Conservation (phyloP, 2,113 vertebrate species). For the Cololabis saira region DNA sequence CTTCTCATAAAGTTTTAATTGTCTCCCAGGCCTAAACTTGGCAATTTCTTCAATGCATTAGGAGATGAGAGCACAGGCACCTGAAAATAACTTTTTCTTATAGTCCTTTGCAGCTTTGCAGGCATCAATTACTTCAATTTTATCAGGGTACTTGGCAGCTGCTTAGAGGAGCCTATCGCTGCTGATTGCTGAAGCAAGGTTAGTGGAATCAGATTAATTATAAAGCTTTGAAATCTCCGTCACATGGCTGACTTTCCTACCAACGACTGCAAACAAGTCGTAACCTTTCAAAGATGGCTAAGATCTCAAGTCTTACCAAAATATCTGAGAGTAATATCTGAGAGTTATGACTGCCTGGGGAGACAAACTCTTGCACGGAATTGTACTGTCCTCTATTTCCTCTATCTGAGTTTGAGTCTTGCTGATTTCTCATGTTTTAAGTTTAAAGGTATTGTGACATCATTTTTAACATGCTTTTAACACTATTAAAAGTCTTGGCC, state of each 20-base stretch:
- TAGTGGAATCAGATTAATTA: not conserved
- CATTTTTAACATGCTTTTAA: no score
- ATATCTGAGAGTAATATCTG: not conserved
- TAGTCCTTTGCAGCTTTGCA: not conserved
- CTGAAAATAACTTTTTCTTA: not conserved
- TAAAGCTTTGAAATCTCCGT: not conserved
- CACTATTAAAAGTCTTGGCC: no score
- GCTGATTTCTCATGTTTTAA: no score
- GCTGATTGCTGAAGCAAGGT: not conserved
- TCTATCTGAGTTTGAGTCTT: not conserved
- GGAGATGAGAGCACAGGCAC: not conserved
- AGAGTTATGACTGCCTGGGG: not conserved
- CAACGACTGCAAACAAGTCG: no score
- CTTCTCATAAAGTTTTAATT: not conserved
- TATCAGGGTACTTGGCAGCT: constrained; percentile 14
- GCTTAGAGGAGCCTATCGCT: not conserved
- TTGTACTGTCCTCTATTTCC: not conserved
- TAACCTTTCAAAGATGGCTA: no score
- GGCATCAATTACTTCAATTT: constrained; percentile 15
- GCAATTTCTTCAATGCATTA: constrained; percentile 4
- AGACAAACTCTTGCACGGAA: not conserved
- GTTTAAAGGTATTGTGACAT: no score
- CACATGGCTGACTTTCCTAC: not conserved
- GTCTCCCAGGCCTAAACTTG: not conserved
- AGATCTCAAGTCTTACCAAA: not conserved